phyloP scores from a whole-genome alignment of 2,113 vertebrate species.

The Peucedramus taeniatus region DNA sequence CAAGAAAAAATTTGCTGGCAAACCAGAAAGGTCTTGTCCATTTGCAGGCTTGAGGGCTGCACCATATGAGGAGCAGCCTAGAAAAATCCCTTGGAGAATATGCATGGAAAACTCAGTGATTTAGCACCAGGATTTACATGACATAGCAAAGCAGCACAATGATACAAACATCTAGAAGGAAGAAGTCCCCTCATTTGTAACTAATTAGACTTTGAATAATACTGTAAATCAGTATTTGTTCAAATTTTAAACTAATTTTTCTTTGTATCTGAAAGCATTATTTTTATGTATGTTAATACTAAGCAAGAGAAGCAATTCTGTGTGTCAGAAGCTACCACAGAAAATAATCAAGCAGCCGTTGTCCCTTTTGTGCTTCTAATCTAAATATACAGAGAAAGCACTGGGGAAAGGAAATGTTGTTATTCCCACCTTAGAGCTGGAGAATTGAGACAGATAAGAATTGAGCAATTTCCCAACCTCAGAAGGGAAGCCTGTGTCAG shows the following conservation, averaged over 20 bases:
- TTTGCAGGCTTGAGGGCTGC: neutral
- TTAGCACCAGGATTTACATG: neutral
- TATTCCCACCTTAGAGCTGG: neutral
- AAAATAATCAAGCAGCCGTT: neutral
- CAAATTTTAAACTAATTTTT: neutral
- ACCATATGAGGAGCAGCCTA: neutral
- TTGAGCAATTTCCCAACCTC: slow-evolving; percentile 29
- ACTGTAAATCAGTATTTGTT: neutral
- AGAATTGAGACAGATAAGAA: slow-evolving; percentile 47
- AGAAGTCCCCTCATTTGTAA: neutral
- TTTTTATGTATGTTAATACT: neutral
- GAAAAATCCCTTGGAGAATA: neutral
- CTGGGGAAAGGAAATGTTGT: neutral
- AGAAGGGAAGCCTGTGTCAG: slow-evolving; percentile 24
- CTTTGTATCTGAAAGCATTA: neutral
- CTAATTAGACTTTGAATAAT: neutral
- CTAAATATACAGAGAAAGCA: slow-evolving; percentile 23
- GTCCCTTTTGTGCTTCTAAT: neutral
- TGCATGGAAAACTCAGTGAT: neutral
- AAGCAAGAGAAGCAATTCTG: neutral
- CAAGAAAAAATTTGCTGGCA: neutral
- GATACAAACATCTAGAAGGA: fast-evolving
- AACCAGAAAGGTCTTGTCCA: neutral
- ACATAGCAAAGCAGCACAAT: neutral
- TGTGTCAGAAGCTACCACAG: neutral